These are phyloP conservation scores for Thalassophryne amazonica DNA, from an alignment of 2,797 vertebrate species.

Conservation along the genomic window DNA sequence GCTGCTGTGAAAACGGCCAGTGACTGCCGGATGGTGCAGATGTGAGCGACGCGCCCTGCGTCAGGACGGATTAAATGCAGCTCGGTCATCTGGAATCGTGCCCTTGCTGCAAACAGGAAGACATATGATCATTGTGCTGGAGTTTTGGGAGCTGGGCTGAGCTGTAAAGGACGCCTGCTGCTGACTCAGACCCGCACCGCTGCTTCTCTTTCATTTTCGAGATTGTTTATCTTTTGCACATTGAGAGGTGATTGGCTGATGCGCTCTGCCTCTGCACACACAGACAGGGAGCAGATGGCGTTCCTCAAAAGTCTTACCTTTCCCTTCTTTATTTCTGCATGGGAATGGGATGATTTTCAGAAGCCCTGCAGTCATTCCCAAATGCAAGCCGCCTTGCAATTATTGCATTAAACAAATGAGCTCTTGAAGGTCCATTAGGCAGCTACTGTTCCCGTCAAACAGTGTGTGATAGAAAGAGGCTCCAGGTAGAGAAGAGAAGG, in stretches of 20 bases:
- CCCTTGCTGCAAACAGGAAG: constrained; percentile 19
- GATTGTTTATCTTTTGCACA: constrained; percentile 33
- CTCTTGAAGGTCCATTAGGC: constrained; percentile 72
- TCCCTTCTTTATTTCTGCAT: constrained; percentile 19
- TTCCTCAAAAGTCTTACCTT: constrained; percentile 18
- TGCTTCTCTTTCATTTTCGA: constrained; percentile 35
- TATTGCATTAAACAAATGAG: constrained; percentile 73
- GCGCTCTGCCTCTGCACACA: constrained; percentile 13
- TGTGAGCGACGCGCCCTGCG: constrained; percentile 11
- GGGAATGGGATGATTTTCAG: constrained; percentile 33
- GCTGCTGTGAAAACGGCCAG: constrained; percentile 15
- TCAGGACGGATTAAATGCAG: constrained; percentile 37
- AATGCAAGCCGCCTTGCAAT: constrained; percentile 49
- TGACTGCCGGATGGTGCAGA: constrained; percentile 32
- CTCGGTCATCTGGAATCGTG: constrained; percentile 41
- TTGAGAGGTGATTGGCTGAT: constrained; percentile 33
- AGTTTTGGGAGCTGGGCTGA: constrained; percentile 25
- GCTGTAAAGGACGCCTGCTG: constrained; percentile 22
- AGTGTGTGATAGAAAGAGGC: constrained; percentile 54
- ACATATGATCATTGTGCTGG: constrained; percentile 33
- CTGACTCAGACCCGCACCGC: constrained; percentile 41
- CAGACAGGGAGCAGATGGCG: constrained; percentile 19
- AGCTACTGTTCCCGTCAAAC: constrained; percentile 59
- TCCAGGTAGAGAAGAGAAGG: constrained; percentile 44
- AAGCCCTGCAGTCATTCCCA: constrained; percentile 53